Conservation (phyloP, 1,140 invertebrate species). For the Muscidifurax raptorellus region DNA sequence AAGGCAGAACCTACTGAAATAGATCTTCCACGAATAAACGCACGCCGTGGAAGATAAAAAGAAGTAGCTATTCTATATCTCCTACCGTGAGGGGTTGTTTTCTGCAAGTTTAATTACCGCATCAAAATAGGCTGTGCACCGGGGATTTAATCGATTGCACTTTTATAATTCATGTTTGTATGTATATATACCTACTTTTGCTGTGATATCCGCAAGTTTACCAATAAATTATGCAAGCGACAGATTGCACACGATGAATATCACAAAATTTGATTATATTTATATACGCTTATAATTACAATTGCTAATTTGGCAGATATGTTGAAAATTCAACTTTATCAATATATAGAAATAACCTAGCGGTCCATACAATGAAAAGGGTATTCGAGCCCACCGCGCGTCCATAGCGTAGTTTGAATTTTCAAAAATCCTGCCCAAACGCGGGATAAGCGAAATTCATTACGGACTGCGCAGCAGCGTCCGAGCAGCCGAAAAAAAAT, state of each 20-base stretch:
- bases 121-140: background rate
- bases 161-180: background rate
- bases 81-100: no score
- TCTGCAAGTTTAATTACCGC: background rate
- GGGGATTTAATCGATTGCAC: background rate
- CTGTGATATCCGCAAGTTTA: background rate
- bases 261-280: background rate
- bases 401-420: no score
- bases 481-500: background rate
- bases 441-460: no score
- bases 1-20: constrained; percentile 6
- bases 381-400: no score
- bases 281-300: background rate
- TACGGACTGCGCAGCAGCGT: no score
- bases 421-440: no score
- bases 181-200: no score
- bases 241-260: background rate
- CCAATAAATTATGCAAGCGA: background rate
- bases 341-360: no score
- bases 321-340: background rate
- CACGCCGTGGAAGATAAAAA: background rate
- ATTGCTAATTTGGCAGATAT: background rate
- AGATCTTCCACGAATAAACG: constrained; percentile 26
- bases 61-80: background rate
- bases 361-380: no score